A percentile compares a stretch with the other conserved stretches of the same genome.
phyloP scores from a whole-genome alignment of 23 tunicate genomes.

The Pegea sp. region DNA sequence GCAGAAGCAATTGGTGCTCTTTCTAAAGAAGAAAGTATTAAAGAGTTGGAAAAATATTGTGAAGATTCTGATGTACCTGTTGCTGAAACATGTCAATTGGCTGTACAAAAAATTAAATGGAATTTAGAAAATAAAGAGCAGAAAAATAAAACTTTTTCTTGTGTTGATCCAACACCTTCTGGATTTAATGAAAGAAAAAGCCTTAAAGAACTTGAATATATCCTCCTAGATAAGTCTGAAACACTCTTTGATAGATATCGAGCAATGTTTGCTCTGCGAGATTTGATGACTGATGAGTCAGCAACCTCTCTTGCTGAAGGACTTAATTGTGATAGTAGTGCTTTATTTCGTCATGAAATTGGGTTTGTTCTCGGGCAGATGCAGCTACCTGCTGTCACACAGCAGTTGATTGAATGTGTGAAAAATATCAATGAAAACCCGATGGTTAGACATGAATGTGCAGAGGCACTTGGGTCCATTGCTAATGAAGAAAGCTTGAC shows the following conservation, averaged over 20 bases:
- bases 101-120: slow-evolving; percentile 37
- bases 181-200: slow-evolving; percentile 4
- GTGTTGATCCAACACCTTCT: slow-evolving; percentile 77
- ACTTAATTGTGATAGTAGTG: slow-evolving; percentile 44
- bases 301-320: slow-evolving; percentile 50
- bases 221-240: slow-evolving; percentile 8
- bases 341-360: slow-evolving; percentile 85
- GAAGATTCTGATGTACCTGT: slow-evolving; percentile 49
- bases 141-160: slow-evolving; percentile 20
- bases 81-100: slow-evolving; percentile 84
- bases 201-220: slow-evolving; percentile 11
- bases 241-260: slow-evolving; percentile 76
- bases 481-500: slow-evolving; percentile 36
- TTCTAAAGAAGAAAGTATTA: slow-evolving; percentile 18
- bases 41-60: slow-evolving; percentile 15
- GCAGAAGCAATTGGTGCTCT: slow-evolving; percentile 93
- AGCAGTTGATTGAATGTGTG: slow-evolving; percentile 18
- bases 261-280: slow-evolving; percentile 92
- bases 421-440: slow-evolving; percentile 27
- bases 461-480: slow-evolving; percentile 88
- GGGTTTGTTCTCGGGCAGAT: slow-evolving; percentile 91
- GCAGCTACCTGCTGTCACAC: slow-evolving; percentile 34
- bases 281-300: slow-evolving; percentile 37
- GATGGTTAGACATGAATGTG: slow-evolving; percentile 95
- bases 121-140: slow-evolving; percentile 1